These are phyloP conservation scores for Indicator indicator DNA, from an alignment of 2,113 vertebrate species.

Conservation along the genomic window DNA sequence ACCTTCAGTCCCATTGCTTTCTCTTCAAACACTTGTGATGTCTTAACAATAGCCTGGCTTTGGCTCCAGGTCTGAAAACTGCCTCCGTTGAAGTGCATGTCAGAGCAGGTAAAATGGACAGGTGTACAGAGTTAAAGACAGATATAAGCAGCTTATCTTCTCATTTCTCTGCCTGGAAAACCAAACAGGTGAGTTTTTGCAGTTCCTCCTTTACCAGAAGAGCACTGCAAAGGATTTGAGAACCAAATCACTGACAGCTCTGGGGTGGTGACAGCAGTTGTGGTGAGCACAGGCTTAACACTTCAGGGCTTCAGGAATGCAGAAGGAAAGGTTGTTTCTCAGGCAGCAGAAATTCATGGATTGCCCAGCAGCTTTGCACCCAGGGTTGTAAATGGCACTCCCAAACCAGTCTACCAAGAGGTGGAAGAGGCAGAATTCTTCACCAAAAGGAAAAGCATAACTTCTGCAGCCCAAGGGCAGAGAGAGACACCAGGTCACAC, in stretches of 20 bases:
- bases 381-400: not conserved
- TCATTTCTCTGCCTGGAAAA: not conserved
- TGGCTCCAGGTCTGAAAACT: not conserved
- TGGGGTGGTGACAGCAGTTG: not conserved
- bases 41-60: not conserved
- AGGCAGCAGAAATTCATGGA: rapidly evolving
- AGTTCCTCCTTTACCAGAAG: not conserved
- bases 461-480: not conserved
- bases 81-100: not conserved
- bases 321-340: not conserved
- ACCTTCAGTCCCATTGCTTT: not conserved
- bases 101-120: not conserved
- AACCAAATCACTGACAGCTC: not conserved
- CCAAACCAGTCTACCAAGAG: not conserved
- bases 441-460: not conserved
- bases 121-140: not conserved
- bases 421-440: too few species aligned
- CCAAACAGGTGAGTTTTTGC: not conserved
- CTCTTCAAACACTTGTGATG: rapidly evolving
- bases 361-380: not conserved
- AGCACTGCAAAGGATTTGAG: not conserved
- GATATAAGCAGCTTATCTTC: not conserved
- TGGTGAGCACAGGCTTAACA: not conserved
- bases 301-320: rapidly evolving
- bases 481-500: not conserved